Conservation (phyloP, 2,888 invertebrate species). For the Coronaproctus castanopsis region DNA sequence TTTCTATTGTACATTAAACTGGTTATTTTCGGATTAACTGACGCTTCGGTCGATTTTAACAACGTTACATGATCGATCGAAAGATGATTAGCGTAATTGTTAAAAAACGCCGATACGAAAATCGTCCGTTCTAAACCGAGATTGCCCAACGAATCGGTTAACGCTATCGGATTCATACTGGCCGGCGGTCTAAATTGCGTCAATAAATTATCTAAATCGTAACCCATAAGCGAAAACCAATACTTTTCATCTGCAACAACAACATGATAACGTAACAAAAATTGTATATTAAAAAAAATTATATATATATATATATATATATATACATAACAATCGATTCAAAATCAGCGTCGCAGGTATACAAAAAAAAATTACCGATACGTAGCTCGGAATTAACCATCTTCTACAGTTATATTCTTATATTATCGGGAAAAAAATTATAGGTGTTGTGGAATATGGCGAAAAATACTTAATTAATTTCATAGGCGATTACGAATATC, state of each 20-base stretch:
- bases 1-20: constrained; percentile 9
- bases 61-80: constrained; percentile 37
- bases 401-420: no score
- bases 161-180: constrained; percentile 39
- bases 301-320: neutral
- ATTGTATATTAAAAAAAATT: neutral
- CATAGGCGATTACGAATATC: no score
- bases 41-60: constrained; percentile 15
- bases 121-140: constrained; percentile 40
- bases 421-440: no score
- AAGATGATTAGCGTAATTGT: constrained; percentile 51
- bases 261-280: no score
- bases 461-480: no score
- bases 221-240: constrained; percentile 69
- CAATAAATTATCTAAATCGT: constrained; percentile 62
- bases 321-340: no score
- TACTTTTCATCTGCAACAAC: constrained; percentile 51
- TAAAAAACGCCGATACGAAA: constrained; percentile 60
- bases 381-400: no score
- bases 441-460: no score
- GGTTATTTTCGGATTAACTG: constrained; percentile 9
- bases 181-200: constrained; percentile 56
- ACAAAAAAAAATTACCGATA: no score
- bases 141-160: constrained; percentile 16
- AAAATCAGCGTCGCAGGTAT: no score